phyloP scores from a whole-genome alignment of 1,140 invertebrate species.

The Bombus terrestris region DNA sequence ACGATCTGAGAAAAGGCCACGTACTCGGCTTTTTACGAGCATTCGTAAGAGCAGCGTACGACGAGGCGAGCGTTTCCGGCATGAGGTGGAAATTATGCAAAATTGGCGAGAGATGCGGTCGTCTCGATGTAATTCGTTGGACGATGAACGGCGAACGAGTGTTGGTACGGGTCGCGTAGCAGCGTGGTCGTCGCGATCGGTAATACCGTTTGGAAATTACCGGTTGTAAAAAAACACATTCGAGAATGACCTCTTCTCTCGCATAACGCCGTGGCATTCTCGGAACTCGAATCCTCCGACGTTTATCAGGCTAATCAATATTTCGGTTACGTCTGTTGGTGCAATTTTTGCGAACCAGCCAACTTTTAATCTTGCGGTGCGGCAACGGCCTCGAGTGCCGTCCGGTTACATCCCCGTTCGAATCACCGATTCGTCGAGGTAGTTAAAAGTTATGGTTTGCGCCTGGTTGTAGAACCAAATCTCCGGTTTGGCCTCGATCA shows the following conservation, averaged over 20 bases:
- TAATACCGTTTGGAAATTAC: background rate
- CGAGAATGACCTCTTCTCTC: background rate
- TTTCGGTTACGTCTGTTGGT: background rate
- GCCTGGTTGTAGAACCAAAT: background rate
- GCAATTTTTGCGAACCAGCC: background rate
- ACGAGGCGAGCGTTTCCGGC: background rate
- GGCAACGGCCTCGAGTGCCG: background rate
- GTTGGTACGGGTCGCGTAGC: background rate
- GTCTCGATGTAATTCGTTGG: background rate
- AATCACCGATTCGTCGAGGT: constrained; percentile 8
- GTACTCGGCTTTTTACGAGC: background rate
- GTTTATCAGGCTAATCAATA: background rate
- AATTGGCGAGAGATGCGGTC: background rate
- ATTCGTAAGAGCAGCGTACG: background rate
- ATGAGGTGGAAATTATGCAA: background rate
- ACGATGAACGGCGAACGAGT: background rate
- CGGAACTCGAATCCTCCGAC: background rate
- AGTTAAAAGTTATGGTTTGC: constrained; percentile 3
- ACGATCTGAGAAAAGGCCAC: background rate
- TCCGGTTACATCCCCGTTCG: background rate
- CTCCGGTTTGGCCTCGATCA: background rate
- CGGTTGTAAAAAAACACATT: background rate
- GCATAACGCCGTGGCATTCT: background rate
- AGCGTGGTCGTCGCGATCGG: background rate
- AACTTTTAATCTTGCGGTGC: background rate